Base-by-base conservation (phyloP, 2,113 vertebrate genomes). In the Notothenia rossii region DNA sequence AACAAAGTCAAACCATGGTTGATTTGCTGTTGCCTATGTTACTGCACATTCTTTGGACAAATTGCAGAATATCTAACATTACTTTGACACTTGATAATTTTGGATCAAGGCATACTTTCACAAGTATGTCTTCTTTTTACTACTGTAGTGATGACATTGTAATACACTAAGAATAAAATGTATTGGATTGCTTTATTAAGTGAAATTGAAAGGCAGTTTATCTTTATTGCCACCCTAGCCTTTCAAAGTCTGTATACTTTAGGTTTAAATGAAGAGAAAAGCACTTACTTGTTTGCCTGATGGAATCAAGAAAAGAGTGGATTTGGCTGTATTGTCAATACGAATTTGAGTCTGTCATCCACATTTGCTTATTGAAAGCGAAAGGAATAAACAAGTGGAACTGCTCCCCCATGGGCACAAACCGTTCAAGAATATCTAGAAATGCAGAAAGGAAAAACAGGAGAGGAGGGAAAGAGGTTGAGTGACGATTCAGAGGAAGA, bases 341-440 rank as follows among this genome's bases (percentile, higher is more conserved):
- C 40, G 45, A 80, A 75, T 86, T 89, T 88, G 65, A 89, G 81
- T 87, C 74, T 81, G 45, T 88, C 82, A 22, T 59, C 70, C 49
- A 40, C 69, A 64, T 64, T 72, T 15, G 74, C 66, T 85, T 77
- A 88, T 88, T 85, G 77, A 84, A 86, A 91, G 82, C 75, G 88
- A 91, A 90, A 72, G 70, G 79, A 61, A 85, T 89, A 90, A 89
- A 90, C 84, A 86, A 87, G 79, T 82, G 85, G 75, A 89, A 86
- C 10, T 33, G 61, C 65, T 77, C 77, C 85, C 83, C 4, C 86
- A 61, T 70, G 67, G 81, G 81, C 73, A 69, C 58, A 80, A 75
- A 74, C 46, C 48, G 22, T 85, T 90, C 75, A 83, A 85, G 78
- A 75, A 87, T 81, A 89, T 85, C 79, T 67, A 77, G 20, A 73